Evolutionary conservation across 2,888 invertebrate species (phyloP).

Genomic region (Coecobrya sp.): DNA sequence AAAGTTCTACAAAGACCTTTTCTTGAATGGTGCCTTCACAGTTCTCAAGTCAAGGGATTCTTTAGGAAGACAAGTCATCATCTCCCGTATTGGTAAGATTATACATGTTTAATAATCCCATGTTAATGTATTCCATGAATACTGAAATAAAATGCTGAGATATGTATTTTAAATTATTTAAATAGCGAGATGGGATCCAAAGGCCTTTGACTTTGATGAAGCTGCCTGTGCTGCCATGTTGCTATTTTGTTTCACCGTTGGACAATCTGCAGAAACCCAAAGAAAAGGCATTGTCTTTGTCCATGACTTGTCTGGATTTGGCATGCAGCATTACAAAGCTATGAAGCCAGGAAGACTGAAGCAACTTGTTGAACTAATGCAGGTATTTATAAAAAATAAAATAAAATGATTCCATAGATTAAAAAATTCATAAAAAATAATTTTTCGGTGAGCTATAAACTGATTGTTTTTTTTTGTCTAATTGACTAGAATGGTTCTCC

Average conservation of each 20-base stretch:
- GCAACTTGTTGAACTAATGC: constrained; percentile 67
- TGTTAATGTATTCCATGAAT: background rate
- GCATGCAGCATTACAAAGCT: constrained; percentile 64
- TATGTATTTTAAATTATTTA: background rate
- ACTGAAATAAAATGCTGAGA: background rate
- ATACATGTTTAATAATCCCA: background rate
- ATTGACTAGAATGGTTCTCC: constrained; percentile 67
- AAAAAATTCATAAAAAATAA: background rate
- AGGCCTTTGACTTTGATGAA: constrained; percentile 62
- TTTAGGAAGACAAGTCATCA: constrained; percentile 60
- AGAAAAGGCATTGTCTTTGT: constrained; percentile 69
- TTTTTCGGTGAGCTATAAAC: too few relatives aligned
- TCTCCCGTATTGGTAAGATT: constrained; percentile 56
- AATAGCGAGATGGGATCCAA: constrained; percentile 65
- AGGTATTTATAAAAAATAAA: constrained; percentile 15
- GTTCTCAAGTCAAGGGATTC: constrained; percentile 57
- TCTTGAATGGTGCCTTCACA: constrained; percentile 45
- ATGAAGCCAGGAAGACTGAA: constrained; percentile 60
- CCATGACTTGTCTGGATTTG: constrained; percentile 63
- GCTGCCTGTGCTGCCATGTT: constrained; percentile 58
- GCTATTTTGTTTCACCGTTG: constrained; percentile 49
- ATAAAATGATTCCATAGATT: background rate
- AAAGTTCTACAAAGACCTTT: constrained; percentile 61
- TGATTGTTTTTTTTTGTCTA: background rate
- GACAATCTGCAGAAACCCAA: constrained; percentile 67